Conservation (phyloP, 1,140 invertebrate genomes). For the Acromyrmex echinatior region DNA sequence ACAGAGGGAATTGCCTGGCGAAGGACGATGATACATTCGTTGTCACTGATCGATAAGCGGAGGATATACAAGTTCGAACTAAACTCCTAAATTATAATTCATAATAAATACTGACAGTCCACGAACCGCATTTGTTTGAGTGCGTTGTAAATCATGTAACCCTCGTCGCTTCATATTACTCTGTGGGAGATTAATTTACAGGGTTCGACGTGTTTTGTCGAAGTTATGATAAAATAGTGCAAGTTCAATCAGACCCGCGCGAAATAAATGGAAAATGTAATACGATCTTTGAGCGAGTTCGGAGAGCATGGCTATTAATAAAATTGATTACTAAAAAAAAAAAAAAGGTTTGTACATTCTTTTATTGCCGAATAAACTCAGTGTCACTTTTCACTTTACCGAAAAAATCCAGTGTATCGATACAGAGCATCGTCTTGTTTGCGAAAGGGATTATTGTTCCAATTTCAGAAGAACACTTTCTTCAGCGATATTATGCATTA, state of each 20-base stretch:
- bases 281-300: conserved; percentile 34
- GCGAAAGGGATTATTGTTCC: neutral
- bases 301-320: conserved; percentile 46
- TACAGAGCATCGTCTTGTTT: neutral
- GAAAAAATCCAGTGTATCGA: neutral
- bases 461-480: neutral
- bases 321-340: conserved; percentile 41
- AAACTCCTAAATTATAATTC: conserved; percentile 32
- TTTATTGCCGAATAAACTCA: conserved; percentile 76
- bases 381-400: conserved; percentile 70
- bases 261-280: conserved; percentile 33
- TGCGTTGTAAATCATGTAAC: conserved; percentile 49
- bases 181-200: conserved; percentile 38
- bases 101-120: conserved; percentile 11
- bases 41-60: neutral
- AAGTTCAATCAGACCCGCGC: neutral
- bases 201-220: conserved; percentile 31
- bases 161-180: conserved; percentile 40
- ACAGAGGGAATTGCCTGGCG: neutral
- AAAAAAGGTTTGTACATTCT: conserved; percentile 65
- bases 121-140: conserved; percentile 4
- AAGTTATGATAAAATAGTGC: conserved; percentile 30
- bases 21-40: neutral
- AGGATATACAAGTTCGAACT: neutral
- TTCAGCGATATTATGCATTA: neutral